A percentile compares a stretch with the other conserved stretches of the same genome.
These are phyloP conservation scores for Temnothorax unifasciatus DNA, from an alignment of 2,888 invertebrate species.

Conservation along the genomic window DNA sequence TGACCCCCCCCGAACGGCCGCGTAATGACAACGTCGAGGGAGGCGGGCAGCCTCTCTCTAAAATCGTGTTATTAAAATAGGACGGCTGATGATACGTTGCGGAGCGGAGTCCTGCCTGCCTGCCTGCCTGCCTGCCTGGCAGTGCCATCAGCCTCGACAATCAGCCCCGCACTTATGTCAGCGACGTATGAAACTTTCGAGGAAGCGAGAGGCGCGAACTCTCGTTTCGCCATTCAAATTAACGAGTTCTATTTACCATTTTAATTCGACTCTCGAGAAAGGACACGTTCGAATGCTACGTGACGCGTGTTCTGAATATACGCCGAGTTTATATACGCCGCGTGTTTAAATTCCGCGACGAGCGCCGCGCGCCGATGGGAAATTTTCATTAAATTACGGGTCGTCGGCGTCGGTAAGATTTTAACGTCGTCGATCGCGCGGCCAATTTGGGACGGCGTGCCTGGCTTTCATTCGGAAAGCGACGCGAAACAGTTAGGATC, in stretches of 20 bases:
- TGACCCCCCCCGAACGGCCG: conserved; percentile 71
- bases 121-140: background rate
- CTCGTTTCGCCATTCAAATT: background rate
- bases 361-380: background rate
- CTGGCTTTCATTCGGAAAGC: conserved; percentile 55
- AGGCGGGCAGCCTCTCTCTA: conserved; percentile 52
- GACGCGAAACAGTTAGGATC: conserved; percentile 74
- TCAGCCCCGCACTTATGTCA: conserved; percentile 31
- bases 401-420: background rate
- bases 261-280: background rate
- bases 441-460: conserved; percentile 12
- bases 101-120: conserved; percentile 3
- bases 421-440: conserved; percentile 10
- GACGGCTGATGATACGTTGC: conserved; percentile 76
- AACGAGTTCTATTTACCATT: conserved; percentile 6
- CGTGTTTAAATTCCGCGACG: background rate
- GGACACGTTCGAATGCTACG: background rate
- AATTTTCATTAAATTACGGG: conserved; percentile 24
- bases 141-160: conserved; percentile 41
- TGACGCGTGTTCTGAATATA: background rate
- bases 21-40: conserved; percentile 80
- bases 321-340: background rate
- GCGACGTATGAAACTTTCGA: background rate
- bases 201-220: background rate
- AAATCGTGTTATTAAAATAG: conserved; percentile 78